Base-by-base conservation (phyloP, 2,113 vertebrate genomes). In the Heliornis fulica region DNA sequence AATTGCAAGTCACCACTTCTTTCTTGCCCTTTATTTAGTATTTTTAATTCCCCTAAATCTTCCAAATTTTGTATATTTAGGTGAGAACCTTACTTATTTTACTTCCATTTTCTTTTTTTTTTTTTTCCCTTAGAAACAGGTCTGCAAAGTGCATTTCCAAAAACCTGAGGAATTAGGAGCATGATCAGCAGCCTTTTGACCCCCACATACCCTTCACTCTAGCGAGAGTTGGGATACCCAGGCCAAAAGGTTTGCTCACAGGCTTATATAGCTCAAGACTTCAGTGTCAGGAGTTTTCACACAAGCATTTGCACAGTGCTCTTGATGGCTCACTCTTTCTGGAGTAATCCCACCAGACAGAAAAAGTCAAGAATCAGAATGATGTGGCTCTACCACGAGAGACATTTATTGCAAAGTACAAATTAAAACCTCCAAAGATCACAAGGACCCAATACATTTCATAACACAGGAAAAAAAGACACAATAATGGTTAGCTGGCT, bases 341-440 rank as follows among this genome's bases (percentile, higher is more conserved):
- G 0, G 75, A 87, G 64, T 21, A 46, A 82, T 45, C 43, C 77
- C 60, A 46, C 16, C 46, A 65, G 65, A 64, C 45, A 65, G 20
- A 81, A 83, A 34, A 82, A 80, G 34, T 50, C 71, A 87, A 69
- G 75, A 92, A 61, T 48, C 3, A 1, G 31, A 89, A 51, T 28
- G 56, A 93, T 4, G 8, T 36, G 54, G 60, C 63, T 91, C 40
- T 51, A 77, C n/a, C 61, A 65, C 66, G 69, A 85, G 25, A 77
- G n/a, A 41, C 32, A 66, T 81, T 88, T 75, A 87, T 75, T 5
- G 3, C 53, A 46, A 87, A 77, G 53, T 66, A 77, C 60, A 87
- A 83, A 94, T 96, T 96, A 95, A 90, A 94, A 36, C 29, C 59
- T 51, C 56, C 36, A 60, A 84, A 83, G 61, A 92, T 71, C 69